Evolutionary conservation across 2,797 vertebrate species (phyloP).

Genomic region (Emys orbicularis): DNA sequence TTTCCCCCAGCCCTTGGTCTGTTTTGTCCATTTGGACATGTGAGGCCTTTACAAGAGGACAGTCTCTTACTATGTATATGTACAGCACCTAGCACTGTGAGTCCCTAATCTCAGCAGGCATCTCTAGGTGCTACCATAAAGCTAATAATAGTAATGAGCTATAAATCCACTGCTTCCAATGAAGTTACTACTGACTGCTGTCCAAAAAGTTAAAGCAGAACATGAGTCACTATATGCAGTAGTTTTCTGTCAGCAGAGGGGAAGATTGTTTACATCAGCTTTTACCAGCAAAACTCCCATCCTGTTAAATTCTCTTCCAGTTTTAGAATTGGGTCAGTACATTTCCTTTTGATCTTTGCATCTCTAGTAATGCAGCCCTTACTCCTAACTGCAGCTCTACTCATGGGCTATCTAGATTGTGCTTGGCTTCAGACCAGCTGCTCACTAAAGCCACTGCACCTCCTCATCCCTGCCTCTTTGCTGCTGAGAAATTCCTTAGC

Average conservation of each 20-base stretch:
- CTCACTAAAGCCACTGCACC: neutral
- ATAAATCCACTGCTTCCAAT: neutral
- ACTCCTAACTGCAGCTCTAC: neutral
- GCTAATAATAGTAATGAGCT: neutral
- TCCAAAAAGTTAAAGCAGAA: neutral
- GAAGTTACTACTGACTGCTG: neutral
- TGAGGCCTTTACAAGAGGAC: neutral
- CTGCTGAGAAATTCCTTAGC: neutral
- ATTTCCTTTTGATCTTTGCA: neutral
- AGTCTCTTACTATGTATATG: neutral
- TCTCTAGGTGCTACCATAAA: neutral
- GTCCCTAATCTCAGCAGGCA: neutral
- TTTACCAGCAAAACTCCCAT: neutral
- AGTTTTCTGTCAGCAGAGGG: no score
- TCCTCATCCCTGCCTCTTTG: neutral
- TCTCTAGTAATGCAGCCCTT: neutral
- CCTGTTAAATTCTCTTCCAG: neutral
- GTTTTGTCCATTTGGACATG: neutral
- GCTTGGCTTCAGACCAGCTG: no score
- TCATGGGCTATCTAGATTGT: no score
- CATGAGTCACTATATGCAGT: neutral
- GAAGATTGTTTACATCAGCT: no score
- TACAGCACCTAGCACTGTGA: neutral
- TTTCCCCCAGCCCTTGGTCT: neutral
- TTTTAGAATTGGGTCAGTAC: neutral